A percentile compares a stretch with the other conserved stretches of the same genome.
Evolutionary conservation across 2,113 vertebrate species (phyloP).

Genomic region (Loxodonta africana): DNA sequence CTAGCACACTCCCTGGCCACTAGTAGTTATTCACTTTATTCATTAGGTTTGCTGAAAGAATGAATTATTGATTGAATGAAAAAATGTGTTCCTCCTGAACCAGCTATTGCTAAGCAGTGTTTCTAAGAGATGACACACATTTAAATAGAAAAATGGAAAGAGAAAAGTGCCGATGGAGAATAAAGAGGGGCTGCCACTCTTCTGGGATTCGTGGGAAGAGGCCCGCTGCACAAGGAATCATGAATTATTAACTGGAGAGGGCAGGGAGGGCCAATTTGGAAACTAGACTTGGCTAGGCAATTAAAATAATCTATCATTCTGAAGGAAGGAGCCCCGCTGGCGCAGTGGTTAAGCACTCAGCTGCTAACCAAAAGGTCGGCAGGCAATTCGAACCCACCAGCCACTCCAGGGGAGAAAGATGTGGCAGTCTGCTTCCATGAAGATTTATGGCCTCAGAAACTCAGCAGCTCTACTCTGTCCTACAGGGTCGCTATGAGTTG

Average conservation of each 20-base stretch:
- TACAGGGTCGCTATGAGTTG: background rate
- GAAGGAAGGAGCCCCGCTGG: background rate
- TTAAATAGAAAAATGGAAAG: background rate
- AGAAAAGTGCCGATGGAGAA: background rate
- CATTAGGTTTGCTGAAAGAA: constrained; percentile 29
- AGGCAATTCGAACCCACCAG: background rate
- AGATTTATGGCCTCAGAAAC: background rate
- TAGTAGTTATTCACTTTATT: background rate
- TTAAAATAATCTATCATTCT: constrained; percentile 53
- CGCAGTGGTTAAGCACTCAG: background rate
- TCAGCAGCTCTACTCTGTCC: background rate
- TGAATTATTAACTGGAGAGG: constrained; percentile 33
- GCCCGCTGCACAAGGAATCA: background rate
- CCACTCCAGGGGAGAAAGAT: background rate
- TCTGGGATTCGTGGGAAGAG: background rate
- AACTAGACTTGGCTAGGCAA: background rate
- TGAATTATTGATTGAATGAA: background rate
- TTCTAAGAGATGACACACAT: constrained; percentile 8
- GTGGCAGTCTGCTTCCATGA: background rate
- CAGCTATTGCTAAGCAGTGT: background rate
- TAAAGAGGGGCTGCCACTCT: background rate
- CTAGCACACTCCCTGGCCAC: background rate
- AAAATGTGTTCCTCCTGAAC: background rate
- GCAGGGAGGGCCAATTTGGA: background rate
- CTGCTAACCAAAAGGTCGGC: background rate